Base-by-base conservation (phyloP, 2,113 vertebrate genomes). In the Hylia prasina region DNA sequence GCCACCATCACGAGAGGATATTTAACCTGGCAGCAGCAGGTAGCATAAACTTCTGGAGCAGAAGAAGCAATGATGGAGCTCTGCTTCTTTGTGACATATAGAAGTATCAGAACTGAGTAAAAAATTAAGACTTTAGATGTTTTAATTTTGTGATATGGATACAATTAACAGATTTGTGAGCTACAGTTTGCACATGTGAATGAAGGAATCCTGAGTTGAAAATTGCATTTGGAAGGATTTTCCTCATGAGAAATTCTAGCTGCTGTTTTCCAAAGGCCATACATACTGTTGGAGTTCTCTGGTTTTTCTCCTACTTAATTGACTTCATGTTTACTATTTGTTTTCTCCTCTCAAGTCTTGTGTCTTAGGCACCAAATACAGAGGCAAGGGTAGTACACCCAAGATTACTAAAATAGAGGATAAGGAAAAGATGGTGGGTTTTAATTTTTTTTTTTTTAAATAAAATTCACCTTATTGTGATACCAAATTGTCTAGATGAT, bases 401-500 rank as follows among this genome's bases (percentile, higher is more conserved):
- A 45, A 63, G 7, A 37, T 54, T 63, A 20, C 2, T 53, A 50
- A 63, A 71, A 79, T 9, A 90, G 54, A 83, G 7, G 9, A 35
- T 12, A 64, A 65, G 10, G 4, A 60, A 66, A 68, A 54, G 2
- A 35, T 9, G n/a, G 10, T 2, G 7, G 0, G 1, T 16, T 70
- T 81, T 48, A 3, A 5, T 5, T 40, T 22, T 5, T 20, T 25
- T 84, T 64, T 42, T 56, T 45, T 31, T 25, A 10, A 39, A 45
- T 23, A 37, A 33, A 25, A 42, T 24, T 70, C 19, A 66, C 5
- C 11, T 8, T 50, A 23, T 22, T 42, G 11, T 64, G 18, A 47
- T 64, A 68, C 4, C 7, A 48, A 68, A 54, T 42, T 35, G 14
- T 25, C 15, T 82, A 68, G 15, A 57, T 24, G 23, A 68, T 40